These are phyloP conservation scores for Apostichopus californicus DNA, from an alignment of 35 echinoderm and acorn worm genomes.

Conservation along the genomic window DNA sequence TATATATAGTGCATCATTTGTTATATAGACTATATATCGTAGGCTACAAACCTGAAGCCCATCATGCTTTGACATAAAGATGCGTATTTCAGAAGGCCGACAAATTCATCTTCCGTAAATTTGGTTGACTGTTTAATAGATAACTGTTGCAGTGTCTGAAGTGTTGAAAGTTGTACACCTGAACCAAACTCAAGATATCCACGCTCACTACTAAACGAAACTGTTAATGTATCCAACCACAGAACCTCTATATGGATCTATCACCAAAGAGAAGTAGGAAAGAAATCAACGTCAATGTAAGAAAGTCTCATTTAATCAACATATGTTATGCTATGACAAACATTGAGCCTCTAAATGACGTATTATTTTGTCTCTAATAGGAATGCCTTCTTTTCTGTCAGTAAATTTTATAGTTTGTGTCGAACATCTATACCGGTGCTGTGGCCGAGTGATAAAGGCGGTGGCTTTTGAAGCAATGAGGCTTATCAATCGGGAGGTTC, in stretches of 20 bases:
- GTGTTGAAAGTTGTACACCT: background rate
- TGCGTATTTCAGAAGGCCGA: background rate
- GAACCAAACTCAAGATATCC: background rate
- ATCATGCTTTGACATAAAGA: background rate
- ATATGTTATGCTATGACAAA: no score
- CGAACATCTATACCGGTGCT: no score
- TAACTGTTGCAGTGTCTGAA: background rate
- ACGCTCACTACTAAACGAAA: background rate
- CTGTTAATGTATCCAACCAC: background rate
- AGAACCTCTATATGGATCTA: background rate
- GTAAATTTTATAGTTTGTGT: no score
- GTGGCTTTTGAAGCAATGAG: no score
- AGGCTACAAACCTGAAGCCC: background rate
- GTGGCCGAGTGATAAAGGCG: no score
- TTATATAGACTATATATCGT: background rate
- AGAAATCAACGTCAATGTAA: background rate
- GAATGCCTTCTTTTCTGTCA: no score
- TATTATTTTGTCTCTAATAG: no score
- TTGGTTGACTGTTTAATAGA: background rate
- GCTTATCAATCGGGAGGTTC: no score
- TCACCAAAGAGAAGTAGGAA: background rate
- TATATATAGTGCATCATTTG: background rate
- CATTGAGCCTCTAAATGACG: no score
- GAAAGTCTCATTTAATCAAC: no score
- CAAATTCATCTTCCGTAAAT: background rate